These are phyloP conservation scores for Trichogramma pretiosum DNA, from an alignment of 1,140 invertebrate genomes.

Conservation along the genomic window DNA sequence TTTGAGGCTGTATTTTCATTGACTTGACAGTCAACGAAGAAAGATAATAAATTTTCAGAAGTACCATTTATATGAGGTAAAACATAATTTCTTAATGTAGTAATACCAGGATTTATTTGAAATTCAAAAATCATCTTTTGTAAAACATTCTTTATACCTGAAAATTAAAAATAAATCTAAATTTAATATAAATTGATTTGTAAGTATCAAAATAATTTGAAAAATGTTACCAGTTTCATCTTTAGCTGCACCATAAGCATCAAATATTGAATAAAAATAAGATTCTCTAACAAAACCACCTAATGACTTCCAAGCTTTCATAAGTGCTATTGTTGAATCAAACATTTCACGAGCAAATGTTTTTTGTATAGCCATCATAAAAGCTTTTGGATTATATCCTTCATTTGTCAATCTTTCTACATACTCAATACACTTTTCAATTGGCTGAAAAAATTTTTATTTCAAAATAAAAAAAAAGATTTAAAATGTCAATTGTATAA, in stretches of 20 bases:
- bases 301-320: conserved; percentile 5
- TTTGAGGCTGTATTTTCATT: background rate
- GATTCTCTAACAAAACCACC: background rate
- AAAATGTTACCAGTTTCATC: background rate
- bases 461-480: too few species aligned
- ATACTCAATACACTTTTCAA: background rate
- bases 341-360: background rate
- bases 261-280: conserved; percentile 5
- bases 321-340: background rate
- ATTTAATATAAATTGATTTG: background rate
- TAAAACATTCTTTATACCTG: background rate
- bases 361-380: background rate
- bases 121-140: conserved; percentile 2
- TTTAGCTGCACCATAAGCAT: background rate
- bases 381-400: conserved; percentile 1
- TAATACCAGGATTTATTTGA: background rate
- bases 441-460: conserved; percentile 1
- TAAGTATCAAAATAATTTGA: background rate
- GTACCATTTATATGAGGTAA: background rate
- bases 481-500: too few species aligned
- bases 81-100: background rate
- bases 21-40: background rate
- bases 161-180: background rate
- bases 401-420: background rate
- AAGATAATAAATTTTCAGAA: background rate